A percentile compares a stretch with the other conserved stretches of the same genome.
phyloP scores from a whole-genome alignment of 2,797 vertebrate genomes.

The Notamacropus eugenii region DNA sequence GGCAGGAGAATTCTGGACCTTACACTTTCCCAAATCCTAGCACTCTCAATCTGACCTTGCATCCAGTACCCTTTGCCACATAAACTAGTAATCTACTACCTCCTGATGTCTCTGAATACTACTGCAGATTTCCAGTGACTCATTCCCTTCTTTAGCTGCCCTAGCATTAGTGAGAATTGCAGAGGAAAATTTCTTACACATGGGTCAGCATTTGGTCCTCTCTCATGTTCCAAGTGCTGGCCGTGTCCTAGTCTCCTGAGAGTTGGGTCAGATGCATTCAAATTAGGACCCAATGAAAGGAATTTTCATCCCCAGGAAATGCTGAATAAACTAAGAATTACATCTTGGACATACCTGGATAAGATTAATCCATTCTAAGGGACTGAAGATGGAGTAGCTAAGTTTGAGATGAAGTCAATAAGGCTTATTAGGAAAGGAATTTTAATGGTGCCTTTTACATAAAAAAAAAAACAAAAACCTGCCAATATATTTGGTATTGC shows the following conservation, averaged over 20 bases:
- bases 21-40: too few relatives aligned
- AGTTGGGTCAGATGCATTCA: not conserved
- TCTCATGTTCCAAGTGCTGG: not conserved
- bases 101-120: too few relatives aligned
- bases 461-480: not conserved
- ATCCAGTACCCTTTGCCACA: too few relatives aligned
- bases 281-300: not conserved
- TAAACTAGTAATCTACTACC: too few relatives aligned
- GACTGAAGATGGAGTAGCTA: not conserved
- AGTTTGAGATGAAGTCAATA: not conserved
- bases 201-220: not conserved
- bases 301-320: not conserved
- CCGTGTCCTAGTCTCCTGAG: not conserved
- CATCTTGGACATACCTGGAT: not conserved
- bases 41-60: too few relatives aligned
- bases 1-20: too few relatives aligned
- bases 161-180: not conserved
- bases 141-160: too few relatives aligned
- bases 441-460: not conserved
- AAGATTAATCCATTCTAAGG: not conserved
- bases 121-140: too few relatives aligned
- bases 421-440: not conserved
- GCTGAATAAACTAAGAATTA: not conserved
- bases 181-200: not conserved
- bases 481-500: not conserved